Evolutionary conservation across 2,113 vertebrate genomes (phyloP), one percentile per base, ranked within the genome.

Genomic region (Chamaetylas fuelleborni): DNA sequence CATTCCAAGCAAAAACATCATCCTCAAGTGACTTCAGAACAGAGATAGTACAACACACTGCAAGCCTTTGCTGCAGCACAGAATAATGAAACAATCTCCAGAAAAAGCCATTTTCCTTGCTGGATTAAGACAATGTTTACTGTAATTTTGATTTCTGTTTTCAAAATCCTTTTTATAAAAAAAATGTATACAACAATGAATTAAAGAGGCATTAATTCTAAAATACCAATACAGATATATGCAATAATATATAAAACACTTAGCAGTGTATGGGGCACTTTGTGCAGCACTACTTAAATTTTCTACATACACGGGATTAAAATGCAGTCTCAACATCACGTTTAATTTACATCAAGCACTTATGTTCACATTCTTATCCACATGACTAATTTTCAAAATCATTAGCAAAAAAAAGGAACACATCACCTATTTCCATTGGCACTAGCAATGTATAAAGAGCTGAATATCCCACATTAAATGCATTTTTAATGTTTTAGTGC

Each of bases 341-440:
- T 51, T 80, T 51, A 19, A 91, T 66, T 81, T 61, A 56, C 43
- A 79, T 23, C 13, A 73, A 62, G 51, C 6, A 8, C 5, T 82
- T 57, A 70, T 0, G 7, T 23, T 91, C 50, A 57, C 12, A 26
- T 76, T 91, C 62, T 81, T 64, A 67, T 18, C 53, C 64, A 26
- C 26, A 28, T 28, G 94, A 81, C 36, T 57, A n/a, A 86, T 60
- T 56, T 67, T 25, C 15, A 53, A 93, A 88, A 79, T 53, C n/a
- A 33, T 81, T 40, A 19, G 12, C 71, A 50, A 80, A 48, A 77
- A 51, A 5, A 5, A 12, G 15, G 3, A 50, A 62, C 6, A 26
- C 4, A 5, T 36, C 48, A 73, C n/a, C 58, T 54, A 29, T 54
- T 92, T 78, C 61, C 57, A 72, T 2, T n/a, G 33, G 51, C 47